phyloP scores from a whole-genome alignment of 2,888 invertebrate species.

The Helobdella robusta region DNA sequence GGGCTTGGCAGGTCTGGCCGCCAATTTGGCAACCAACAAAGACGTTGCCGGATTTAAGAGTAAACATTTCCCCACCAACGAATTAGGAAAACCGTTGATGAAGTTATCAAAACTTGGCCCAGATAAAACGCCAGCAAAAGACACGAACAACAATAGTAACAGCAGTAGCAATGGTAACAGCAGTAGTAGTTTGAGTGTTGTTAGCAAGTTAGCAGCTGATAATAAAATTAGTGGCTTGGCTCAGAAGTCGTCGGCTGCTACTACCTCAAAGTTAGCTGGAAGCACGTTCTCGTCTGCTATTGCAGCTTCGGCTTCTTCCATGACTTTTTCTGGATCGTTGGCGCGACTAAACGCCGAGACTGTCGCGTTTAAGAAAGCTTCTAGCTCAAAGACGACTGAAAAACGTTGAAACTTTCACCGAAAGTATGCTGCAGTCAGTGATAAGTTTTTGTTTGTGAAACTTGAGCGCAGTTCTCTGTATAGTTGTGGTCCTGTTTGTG shows the following conservation, averaged over 20 bases:
- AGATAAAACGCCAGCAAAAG: not conserved
- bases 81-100: too few species aligned
- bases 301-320: conserved; percentile 6
- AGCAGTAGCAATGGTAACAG: not conserved
- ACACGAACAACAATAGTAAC: not conserved
- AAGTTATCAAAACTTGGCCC: not conserved
- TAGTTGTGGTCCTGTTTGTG: too few species aligned
- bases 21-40: not conserved
- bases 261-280: not conserved
- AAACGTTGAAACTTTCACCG: too few species aligned
- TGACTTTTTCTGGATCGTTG: conserved; percentile 5
- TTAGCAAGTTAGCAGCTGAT: not conserved
- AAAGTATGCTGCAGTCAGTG: too few species aligned
- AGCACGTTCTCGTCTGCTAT: conserved; percentile 4
- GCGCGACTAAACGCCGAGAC: not conserved
- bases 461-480: too few species aligned
- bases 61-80: too few species aligned
- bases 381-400: too few species aligned
- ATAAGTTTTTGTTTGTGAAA: too few species aligned
- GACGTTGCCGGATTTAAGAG: not conserved
- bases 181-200: not conserved
- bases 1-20: too few species aligned
- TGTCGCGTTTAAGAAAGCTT: too few species aligned
- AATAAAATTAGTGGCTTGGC: too few species aligned
- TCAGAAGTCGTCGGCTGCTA: not conserved